A percentile compares a stretch with the other conserved stretches of the same genome.
phyloP scores from a whole-genome alignment of 2,888 invertebrate genomes.

The Gandaritis pyraliata region DNA sequence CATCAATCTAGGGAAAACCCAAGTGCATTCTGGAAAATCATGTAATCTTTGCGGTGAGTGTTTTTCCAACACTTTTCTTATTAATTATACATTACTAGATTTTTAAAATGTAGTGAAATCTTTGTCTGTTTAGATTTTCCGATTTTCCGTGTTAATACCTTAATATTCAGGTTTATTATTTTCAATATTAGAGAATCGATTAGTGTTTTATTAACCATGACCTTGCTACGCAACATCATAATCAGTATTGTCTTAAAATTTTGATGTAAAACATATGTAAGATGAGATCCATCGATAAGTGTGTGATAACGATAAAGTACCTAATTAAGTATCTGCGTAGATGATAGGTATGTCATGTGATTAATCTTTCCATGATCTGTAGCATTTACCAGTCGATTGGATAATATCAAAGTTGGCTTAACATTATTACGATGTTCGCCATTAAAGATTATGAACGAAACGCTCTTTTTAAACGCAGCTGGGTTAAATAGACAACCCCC shows the following conservation, averaged over 20 bases:
- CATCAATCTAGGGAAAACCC: constrained; percentile 46
- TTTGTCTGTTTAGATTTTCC: not conserved
- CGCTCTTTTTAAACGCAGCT: not conserved
- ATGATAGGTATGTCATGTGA: constrained; percentile 48
- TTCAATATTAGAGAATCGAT: not conserved
- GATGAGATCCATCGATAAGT: constrained; percentile 26
- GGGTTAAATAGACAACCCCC: not conserved
- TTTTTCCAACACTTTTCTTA: not conserved
- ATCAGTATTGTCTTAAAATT: not conserved
- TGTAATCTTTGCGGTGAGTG: constrained; percentile 64
- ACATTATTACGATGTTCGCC: constrained; percentile 11
- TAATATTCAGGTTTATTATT: constrained; percentile 9
- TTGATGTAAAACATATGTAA: not conserved
- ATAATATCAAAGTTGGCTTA: constrained; percentile 28
- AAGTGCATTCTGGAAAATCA: constrained; percentile 57
- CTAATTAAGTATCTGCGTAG: constrained; percentile 38
- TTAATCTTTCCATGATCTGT: constrained; percentile 49
- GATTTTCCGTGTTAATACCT: not conserved
- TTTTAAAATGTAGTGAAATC: no score
- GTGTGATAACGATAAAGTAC: constrained; percentile 29
- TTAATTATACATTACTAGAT: not conserved
- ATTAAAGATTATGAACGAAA: constrained; percentile 19
- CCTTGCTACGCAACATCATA: not conserved
- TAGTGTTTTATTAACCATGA: constrained; percentile 1
- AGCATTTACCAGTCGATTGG: constrained; percentile 30